phyloP scores from a whole-genome alignment of 1,140 invertebrate species.

The Callitettix versicolor region DNA sequence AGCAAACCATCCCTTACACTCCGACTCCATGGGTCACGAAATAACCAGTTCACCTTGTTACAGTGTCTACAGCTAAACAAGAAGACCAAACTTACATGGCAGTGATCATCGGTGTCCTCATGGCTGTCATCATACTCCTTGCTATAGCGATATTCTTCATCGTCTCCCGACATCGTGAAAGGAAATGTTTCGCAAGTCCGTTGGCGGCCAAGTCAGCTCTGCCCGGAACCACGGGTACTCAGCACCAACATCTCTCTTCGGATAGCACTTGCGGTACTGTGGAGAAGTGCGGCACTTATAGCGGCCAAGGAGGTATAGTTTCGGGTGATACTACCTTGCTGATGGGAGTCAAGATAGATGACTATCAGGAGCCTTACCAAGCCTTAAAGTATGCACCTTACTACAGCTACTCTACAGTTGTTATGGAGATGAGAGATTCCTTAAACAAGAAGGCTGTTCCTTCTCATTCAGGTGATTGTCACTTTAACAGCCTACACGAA shows the following conservation, averaged over 20 bases:
- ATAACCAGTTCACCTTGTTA: neutral
- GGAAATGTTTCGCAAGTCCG: conserved; percentile 65
- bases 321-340: conserved; percentile 38
- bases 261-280: conserved; percentile 40
- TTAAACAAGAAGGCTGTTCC: conserved; percentile 41
- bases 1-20: neutral
- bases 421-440: conserved; percentile 59
- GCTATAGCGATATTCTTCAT: conserved; percentile 65
- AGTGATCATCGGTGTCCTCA: conserved; percentile 67
- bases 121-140: conserved; percentile 62
- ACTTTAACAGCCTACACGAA: conserved; percentile 26
- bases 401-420: conserved; percentile 65
- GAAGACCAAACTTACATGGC: conserved; percentile 69
- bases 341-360: conserved; percentile 49
- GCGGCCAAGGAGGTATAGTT: conserved; percentile 32
- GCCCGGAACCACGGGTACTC: conserved; percentile 16
- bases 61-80: conserved; percentile 51
- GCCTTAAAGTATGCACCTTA: conserved; percentile 63
- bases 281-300: conserved; percentile 31
- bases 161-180: conserved; percentile 60
- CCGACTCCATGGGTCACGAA: neutral
- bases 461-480: conserved; percentile 37
- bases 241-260: conserved; percentile 34
- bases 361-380: conserved; percentile 71
- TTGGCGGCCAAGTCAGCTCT: conserved; percentile 46